Conservation (phyloP, 2,113 vertebrate genomes). For the Tautogolabrus adspersus region DNA sequence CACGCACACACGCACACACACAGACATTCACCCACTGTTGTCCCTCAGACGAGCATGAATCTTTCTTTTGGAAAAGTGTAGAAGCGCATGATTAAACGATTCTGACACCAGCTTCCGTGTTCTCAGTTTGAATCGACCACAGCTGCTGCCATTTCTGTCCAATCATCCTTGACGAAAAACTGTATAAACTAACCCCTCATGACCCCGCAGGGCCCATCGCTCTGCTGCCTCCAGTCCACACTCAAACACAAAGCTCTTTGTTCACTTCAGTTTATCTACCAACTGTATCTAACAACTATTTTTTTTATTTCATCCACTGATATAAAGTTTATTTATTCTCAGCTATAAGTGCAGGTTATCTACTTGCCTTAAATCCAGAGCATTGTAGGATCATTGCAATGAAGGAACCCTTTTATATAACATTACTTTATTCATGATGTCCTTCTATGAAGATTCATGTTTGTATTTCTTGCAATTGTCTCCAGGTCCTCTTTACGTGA, state of each 20-base stretch:
- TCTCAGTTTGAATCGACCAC: constrained; percentile 57
- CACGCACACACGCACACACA: not conserved
- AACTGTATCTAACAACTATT: not conserved
- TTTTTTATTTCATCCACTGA: not conserved
- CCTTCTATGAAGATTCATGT: not conserved
- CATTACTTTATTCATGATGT: not conserved
- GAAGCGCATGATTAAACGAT: constrained; percentile 59
- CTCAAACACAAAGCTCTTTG: constrained; percentile 22
- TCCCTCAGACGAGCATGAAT: constrained; percentile 30
- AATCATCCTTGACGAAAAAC: constrained; percentile 56
- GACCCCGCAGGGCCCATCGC: constrained; percentile 21
- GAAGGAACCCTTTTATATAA: not conserved
- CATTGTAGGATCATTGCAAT: not conserved
- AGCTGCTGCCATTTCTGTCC: constrained; percentile 63
- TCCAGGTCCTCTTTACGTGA: constrained; percentile 94
- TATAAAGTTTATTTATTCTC: no score
- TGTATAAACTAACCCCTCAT: constrained; percentile 22
- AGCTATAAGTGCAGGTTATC: not conserved
- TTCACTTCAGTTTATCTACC: constrained; percentile 17
- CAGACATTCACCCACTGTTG: constrained; percentile 12
- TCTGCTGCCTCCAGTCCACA: constrained; percentile 15
- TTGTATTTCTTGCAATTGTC: not conserved
- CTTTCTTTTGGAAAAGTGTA: constrained; percentile 43
- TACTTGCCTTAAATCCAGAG: not conserved
- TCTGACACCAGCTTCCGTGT: constrained; percentile 69